phyloP scores from a whole-genome alignment of 2,888 invertebrate genomes.

The Patella ulyssiponensis region DNA sequence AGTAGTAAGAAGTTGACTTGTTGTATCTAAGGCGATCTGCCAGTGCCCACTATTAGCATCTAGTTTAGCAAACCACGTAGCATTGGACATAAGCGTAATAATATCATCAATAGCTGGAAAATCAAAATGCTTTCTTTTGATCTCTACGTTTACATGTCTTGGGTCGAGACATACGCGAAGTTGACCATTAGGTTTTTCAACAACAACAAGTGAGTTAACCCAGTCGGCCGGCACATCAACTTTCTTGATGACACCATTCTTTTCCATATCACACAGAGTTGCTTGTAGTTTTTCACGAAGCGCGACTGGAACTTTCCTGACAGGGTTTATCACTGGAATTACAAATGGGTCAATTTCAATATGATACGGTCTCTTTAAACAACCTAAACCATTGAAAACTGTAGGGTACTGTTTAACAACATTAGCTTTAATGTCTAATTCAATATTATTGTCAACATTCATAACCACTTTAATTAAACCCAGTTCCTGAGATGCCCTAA shows the following conservation, averaged over 20 bases:
- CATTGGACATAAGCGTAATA: conserved; percentile 15
- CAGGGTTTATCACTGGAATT: conserved; percentile 15
- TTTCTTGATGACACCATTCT: conserved; percentile 14
- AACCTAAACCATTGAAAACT: conserved; percentile 18
- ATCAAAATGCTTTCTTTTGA: conserved; percentile 20
- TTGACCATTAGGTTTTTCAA: conserved; percentile 12
- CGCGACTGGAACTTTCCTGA: conserved; percentile 23
- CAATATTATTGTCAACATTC: too few relatives aligned
- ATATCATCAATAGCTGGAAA: conserved; percentile 25
- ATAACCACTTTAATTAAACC: conserved; percentile 22
- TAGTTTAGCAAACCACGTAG: conserved; percentile 26
- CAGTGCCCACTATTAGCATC: conserved; percentile 27
- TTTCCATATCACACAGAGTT: conserved; percentile 18
- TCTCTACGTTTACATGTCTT: conserved; percentile 31
- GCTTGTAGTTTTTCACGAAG: conserved; percentile 21
- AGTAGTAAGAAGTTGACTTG: conserved; percentile 26
- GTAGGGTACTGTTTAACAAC: not conserved
- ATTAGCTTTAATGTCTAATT: too few relatives aligned
- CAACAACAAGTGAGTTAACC: conserved; percentile 30
- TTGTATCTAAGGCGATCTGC: conserved; percentile 28
- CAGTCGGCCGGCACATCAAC: conserved; percentile 31
- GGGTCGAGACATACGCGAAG: conserved; percentile 31
- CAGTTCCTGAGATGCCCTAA: conserved; percentile 23
- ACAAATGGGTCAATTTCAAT: conserved; percentile 17
- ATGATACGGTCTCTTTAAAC: conserved; percentile 14